Evolutionary conservation across 2,113 vertebrate species (phyloP).

Genomic region (Rhadina sibilatrix): DNA sequence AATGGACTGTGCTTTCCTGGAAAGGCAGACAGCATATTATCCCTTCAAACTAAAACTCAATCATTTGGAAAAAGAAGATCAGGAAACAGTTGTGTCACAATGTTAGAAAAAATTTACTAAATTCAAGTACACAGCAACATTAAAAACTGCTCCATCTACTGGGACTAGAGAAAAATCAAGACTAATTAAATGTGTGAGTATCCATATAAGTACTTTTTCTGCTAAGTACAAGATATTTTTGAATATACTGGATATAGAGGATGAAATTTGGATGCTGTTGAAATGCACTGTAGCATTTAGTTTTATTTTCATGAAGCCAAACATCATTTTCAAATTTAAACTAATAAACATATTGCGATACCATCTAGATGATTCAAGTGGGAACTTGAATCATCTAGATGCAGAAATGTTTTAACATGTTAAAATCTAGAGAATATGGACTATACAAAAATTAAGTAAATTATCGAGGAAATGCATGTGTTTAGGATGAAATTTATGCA

Average conservation of each 20-base stretch:
- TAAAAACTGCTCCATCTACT: constrained; percentile 65
- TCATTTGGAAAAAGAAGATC: not conserved
- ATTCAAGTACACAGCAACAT: constrained; percentile 15
- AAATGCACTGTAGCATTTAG: not conserved
- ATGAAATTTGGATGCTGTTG: not conserved
- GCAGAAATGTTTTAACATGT: not conserved
- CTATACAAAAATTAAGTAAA: not conserved
- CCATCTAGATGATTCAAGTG: not conserved
- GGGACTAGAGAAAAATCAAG: constrained; percentile 18
- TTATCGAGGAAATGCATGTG: not conserved
- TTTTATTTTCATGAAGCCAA: not conserved
- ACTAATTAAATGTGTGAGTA: not conserved
- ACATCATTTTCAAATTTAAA: not conserved
- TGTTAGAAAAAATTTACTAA: not conserved
- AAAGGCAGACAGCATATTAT: not conserved
- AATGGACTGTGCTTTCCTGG: not conserved
- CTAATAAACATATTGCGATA: not conserved
- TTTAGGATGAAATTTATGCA: not conserved
- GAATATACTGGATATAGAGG: not conserved
- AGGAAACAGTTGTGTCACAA: not conserved
- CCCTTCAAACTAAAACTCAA: constrained; percentile 35
- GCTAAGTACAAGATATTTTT: not conserved
- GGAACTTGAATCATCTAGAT: not conserved
- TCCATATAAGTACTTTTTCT: not conserved
- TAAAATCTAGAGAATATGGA: not conserved